These are phyloP conservation scores for Ariolimax columbianus DNA, from an alignment of 2,888 invertebrate species.

Conservation along the genomic window DNA sequence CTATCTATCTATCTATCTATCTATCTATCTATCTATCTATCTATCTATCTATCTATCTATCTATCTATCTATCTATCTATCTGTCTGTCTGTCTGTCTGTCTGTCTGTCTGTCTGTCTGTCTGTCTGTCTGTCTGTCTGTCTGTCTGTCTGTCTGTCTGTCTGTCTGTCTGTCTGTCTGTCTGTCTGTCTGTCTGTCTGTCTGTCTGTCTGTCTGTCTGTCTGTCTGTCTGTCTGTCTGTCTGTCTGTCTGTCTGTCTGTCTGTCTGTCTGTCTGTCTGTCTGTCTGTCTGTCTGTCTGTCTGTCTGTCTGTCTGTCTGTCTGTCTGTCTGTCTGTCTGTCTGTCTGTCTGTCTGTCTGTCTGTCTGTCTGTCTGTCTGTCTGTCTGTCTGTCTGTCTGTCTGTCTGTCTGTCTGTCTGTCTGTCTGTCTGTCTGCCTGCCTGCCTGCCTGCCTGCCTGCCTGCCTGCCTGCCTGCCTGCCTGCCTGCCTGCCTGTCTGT, in stretches of 20 bases:
- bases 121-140: neutral
- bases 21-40: neutral
- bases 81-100: neutral
- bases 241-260: neutral
- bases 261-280: neutral
- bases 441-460: too few relatives aligned
- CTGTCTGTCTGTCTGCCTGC: too few relatives aligned
- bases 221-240: neutral
- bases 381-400: neutral
- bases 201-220: neutral
- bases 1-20: too few relatives aligned
- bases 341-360: neutral
- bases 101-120: neutral
- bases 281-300: too few relatives aligned
- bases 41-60: constrained; percentile 1
- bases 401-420: neutral
- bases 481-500: too few relatives aligned
- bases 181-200: neutral
- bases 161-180: neutral
- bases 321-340: neutral
- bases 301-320: neutral
- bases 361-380: neutral
- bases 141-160: neutral
- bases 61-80: constrained; percentile 1
- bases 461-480: too few relatives aligned